A percentile compares a stretch with the other conserved stretches of the same genome.
Evolutionary conservation across 2,797 vertebrate genomes (phyloP).

Genomic region (Staurois parvus): DNA sequence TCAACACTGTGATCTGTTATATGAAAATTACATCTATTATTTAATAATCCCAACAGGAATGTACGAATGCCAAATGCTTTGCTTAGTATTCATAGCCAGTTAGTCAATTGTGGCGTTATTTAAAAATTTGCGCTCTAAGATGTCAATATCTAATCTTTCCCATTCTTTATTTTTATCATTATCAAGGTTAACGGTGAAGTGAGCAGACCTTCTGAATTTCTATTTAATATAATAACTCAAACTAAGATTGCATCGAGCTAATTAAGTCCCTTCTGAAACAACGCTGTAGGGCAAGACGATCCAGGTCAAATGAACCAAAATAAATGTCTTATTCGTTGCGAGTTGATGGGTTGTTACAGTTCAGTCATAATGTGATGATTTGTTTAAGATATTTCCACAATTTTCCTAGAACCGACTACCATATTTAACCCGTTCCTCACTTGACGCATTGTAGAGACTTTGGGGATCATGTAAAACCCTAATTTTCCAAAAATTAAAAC

Average conservation of each 20-base stretch:
- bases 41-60: conserved; percentile 67
- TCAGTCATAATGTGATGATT: conserved; percentile 21
- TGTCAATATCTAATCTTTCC: conserved; percentile 16
- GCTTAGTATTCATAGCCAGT: conserved; percentile 32
- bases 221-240: conserved; percentile 41
- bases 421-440: neutral
- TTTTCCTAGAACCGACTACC: neutral
- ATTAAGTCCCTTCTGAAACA: conserved; percentile 50
- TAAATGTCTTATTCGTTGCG: conserved; percentile 36
- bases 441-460: neutral
- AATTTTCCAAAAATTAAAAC: neutral
- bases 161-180: neutral
- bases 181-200: conserved; percentile 43
- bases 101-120: conserved; percentile 17
- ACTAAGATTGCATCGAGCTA: conserved; percentile 45
- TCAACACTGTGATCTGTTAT: conserved; percentile 63
- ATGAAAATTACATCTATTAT: conserved; percentile 68
- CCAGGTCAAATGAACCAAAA: conserved; percentile 58
- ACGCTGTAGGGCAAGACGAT: conserved; percentile 44
- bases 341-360: conserved; percentile 28
- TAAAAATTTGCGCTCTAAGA: conserved; percentile 23
- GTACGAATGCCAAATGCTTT: conserved; percentile 45
- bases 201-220: conserved; percentile 43
- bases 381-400: conserved; percentile 19
- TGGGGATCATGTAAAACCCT: neutral